Evolutionary conservation across 2,113 vertebrate genomes (phyloP), one percentile per base, ranked within the genome.

Genomic region (Ardeotis arabs): DNA sequence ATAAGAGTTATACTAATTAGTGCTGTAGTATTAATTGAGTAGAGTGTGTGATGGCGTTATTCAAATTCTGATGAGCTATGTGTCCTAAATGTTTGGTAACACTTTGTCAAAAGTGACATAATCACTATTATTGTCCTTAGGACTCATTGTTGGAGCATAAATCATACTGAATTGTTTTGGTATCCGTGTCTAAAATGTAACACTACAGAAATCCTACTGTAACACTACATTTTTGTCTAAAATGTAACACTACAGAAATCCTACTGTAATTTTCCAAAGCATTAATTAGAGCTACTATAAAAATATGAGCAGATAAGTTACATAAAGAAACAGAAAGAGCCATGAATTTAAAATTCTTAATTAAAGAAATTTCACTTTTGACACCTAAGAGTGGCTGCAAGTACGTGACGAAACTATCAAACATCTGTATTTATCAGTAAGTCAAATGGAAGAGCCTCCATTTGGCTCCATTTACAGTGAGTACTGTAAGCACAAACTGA

Each of bases 11-110:
- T 76, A 94, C 86, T 97, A 97, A 97, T 97, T 90, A 94, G 28
- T 72, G n/a, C 37, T 96, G 49, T 95, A 95, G 76, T 96, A 97
- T 97, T 98, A 98, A 98, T 86, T 97, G 90, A 97, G 56, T 70
- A 88, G 49, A 87, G 63, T 37, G 27, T 92, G 50, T 92, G 80
- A 93, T 91, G 68, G 59, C 84, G 95, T 95, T 97, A 97, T 97
- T 98, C 94, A 97, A 95, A 90, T 93, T 92, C 68, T 97, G 93
- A 96, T 97, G 92, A 97, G 75, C 52, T 93, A 20, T 53, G 52
- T 69, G 56, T 95, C 96, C 86, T 96, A 97, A 96, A 94, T 96
- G 68, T 98, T 98, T 98, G 88, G 72, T 87, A 98, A 97, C 78
- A 94, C 27, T 96, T 86, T 93, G 56, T 73, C 84, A 74, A 93